These are phyloP conservation scores for Aphidius colemani DNA, from an alignment of 2,888 invertebrate genomes.

Conservation along the genomic window DNA sequence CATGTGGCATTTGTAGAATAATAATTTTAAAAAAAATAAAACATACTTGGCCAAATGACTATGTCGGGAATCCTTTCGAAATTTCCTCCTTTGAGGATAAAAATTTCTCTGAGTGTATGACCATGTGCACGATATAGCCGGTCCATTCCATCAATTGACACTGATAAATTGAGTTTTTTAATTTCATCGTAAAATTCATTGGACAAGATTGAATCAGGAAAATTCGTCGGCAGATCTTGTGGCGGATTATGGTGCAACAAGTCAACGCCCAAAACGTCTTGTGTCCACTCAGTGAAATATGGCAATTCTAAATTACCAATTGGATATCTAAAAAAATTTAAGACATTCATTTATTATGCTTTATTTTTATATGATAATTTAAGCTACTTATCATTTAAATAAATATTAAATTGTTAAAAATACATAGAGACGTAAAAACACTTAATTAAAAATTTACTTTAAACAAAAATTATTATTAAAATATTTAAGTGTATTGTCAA, in stretches of 20 bases:
- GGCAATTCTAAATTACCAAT: constrained; percentile 77
- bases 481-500: background rate
- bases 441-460: background rate
- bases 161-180: constrained; percentile 63
- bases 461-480: background rate
- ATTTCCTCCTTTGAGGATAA: constrained; percentile 72
- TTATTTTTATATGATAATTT: no score
- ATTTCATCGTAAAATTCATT: constrained; percentile 67
- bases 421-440: background rate
- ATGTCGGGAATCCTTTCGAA: constrained; percentile 90
- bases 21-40: background rate
- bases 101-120: constrained; percentile 90
- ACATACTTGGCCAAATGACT: constrained; percentile 86
- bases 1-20: no score
- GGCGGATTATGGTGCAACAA: constrained; percentile 59
- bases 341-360: no score
- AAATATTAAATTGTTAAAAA: background rate
- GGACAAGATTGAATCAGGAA: constrained; percentile 71
- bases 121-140: constrained; percentile 88
- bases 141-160: constrained; percentile 79
- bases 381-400: background rate
- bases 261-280: constrained; percentile 72
- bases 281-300: constrained; percentile 80
- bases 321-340: constrained; percentile 69
- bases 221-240: constrained; percentile 67